phyloP scores from a whole-genome alignment of 92 coral and sea anemone species.

The Phymanthus crucifer region DNA sequence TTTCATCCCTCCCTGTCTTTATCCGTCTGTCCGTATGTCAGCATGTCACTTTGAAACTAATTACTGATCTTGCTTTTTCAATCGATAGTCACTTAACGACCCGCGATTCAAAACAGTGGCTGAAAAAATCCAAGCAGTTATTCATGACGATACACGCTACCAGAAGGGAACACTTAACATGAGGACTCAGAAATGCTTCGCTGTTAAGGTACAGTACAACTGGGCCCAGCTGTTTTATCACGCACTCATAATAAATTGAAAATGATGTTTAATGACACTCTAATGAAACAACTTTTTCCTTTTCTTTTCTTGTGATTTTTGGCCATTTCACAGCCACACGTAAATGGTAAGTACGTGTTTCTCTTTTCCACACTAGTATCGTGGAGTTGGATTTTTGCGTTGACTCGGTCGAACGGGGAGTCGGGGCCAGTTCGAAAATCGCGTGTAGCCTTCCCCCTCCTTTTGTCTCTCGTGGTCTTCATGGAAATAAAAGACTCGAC shows the following conservation, averaged over 20 bases:
- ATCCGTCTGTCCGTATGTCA: neutral
- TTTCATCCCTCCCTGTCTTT: no score
- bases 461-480: no score
- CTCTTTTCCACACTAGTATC: neutral
- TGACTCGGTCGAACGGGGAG: no score
- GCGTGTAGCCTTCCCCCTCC: no score
- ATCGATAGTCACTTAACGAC: slow-evolving; percentile 77
- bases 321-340: slow-evolving; percentile 60
- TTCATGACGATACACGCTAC: slow-evolving; percentile 95
- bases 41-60: neutral
- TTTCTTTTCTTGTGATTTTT: slow-evolving; percentile 11
- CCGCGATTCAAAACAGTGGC: slow-evolving; percentile 73
- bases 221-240: no score
- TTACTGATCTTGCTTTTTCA: neutral
- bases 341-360: slow-evolving; percentile 63
- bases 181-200: slow-evolving; percentile 99
- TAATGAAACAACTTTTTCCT: neutral
- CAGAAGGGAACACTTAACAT: slow-evolving; percentile 97
- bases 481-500: no score
- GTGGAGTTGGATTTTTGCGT: neutral
- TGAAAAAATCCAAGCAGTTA: slow-evolving; percentile 89
- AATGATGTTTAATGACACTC: neutral
- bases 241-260: neutral
- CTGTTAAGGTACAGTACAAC: slow-evolving; percentile 71
- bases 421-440: neutral